These are phyloP conservation scores for Lepisosteus osseus DNA, from an alignment of 2,113 vertebrate species.

Conservation along the genomic window DNA sequence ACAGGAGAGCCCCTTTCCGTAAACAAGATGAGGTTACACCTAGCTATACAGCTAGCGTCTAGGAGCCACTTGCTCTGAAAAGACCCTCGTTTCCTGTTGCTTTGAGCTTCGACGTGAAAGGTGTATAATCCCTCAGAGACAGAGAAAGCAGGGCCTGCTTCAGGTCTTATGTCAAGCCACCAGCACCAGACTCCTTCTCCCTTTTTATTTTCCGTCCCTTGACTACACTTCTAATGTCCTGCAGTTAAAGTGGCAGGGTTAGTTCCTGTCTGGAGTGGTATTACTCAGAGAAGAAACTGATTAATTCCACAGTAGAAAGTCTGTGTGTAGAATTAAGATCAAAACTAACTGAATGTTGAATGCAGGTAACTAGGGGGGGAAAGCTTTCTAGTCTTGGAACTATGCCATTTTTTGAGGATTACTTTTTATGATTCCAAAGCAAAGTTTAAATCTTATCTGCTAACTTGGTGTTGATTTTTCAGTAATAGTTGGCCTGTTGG, in stretches of 20 bases:
- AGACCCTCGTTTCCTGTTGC: background rate
- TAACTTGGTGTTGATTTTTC: too few species aligned
- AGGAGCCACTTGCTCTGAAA: slow-evolving; percentile 13
- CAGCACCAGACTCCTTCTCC: background rate
- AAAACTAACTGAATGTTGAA: too few species aligned
- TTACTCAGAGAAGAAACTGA: background rate
- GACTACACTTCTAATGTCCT: too few species aligned
- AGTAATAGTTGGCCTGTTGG: too few species aligned
- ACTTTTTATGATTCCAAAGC: too few species aligned
- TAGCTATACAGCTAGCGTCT: slow-evolving; percentile 8
- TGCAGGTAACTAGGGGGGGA: too few species aligned
- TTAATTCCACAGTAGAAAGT: background rate
- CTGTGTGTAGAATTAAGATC: background rate
- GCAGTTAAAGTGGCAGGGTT: too few species aligned
- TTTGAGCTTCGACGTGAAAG: background rate
- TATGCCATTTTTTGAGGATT: too few species aligned
- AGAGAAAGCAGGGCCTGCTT: background rate
- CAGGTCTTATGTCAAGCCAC: background rate
- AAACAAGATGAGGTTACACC: slow-evolving; percentile 37
- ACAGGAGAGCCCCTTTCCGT: slow-evolving; percentile 28
- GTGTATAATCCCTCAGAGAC: too few species aligned
- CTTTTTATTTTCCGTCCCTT: background rate
- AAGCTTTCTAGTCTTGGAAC: too few species aligned
- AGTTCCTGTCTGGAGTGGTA: background rate
- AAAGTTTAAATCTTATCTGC: too few species aligned